phyloP scores from a whole-genome alignment of 2,888 invertebrate genomes.

The Branchipolynoe longqiensis region DNA sequence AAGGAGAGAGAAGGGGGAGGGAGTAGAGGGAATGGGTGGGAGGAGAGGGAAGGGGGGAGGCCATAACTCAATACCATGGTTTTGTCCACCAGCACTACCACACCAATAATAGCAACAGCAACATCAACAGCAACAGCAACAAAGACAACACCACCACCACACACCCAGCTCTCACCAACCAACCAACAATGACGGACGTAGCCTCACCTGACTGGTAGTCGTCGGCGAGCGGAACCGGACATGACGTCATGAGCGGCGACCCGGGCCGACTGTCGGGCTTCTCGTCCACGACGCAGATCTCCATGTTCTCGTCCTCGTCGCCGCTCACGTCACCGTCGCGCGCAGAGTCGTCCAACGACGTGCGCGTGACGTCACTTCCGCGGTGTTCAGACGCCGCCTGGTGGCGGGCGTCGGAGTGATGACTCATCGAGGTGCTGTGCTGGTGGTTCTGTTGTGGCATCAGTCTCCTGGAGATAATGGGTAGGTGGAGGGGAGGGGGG shows the following conservation, averaged over 20 bases:
- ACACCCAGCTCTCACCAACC: no score
- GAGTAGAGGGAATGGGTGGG: no score
- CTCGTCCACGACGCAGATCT: conserved; percentile 67
- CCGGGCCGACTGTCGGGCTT: conserved; percentile 58
- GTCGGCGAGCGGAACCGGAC: conserved; percentile 49
- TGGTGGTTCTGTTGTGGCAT: conserved; percentile 15
- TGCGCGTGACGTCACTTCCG: conserved; percentile 21
- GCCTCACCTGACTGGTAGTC: conserved; percentile 5
- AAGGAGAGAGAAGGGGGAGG: no score
- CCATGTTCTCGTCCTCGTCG: conserved; percentile 65
- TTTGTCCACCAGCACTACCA: no score
- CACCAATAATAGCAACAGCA: no score
- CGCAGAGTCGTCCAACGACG: conserved; percentile 34
- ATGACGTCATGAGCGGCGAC: conserved; percentile 51
- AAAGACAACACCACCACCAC: no score
- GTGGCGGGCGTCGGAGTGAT: conserved; percentile 11
- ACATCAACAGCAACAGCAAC: no score
- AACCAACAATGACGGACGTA: no score
- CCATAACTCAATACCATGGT: no score
- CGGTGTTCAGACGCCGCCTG: not conserved
- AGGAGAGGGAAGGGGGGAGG: no score
- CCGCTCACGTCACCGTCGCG: conserved; percentile 56
- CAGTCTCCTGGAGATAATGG: conserved; percentile 8
- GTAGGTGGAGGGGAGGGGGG: not conserved
- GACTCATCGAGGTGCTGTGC: not conserved